Base-by-base conservation (phyloP, 2,888 invertebrate genomes). In the Leptogaster cylindrica region DNA sequence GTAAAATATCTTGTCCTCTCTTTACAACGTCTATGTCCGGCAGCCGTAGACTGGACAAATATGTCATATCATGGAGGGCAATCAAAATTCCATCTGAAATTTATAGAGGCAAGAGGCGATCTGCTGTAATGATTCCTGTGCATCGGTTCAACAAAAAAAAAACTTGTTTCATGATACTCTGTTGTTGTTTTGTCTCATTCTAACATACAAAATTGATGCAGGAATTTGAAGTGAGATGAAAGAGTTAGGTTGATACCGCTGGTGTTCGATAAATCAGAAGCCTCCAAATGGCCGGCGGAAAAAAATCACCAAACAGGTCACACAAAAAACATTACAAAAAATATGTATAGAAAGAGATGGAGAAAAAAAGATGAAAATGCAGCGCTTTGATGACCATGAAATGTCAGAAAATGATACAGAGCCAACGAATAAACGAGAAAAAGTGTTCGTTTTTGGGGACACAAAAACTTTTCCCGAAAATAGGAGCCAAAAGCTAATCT, bases 341-440 rank as follows among this genome's bases (percentile, higher is more conserved):
- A 64, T 64, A 58, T 7, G n/a, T 14, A 23, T 12, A 33, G 33
- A 31, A 55, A 33, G 27, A 23, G 14, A 18, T 28, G 23, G 31
- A n/a, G 25, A 36, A 10, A 50, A 12, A 18, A 50, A 51, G n/a
- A n/a, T n/a, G n/a, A 41, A 51, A 39, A 65, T 16, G 18, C 36
- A 36, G 39, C 50, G 23, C 44, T 66, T 69, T 69, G 69, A 69
- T 69, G 69, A 55, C 69, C 66, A 69, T 69, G 69, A 69, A 66
- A 69, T 64, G 66, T 65, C 69, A 69, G 67, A 69, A 69, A 67
- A 58, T 48, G 69, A 69, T 67, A 69, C 66, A 65, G 58, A 55
- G 52, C 66, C 66, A 31, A 31, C 48, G 36, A 28, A 16, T 18
- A 44, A 25, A 12, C 18, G 20, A 2, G 61, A 44, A 58, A 58